A percentile compares a stretch with the other conserved stretches of the same genome.
Evolutionary conservation across 2,797 vertebrate genomes (phyloP).

Genomic region (Morelia viridis): DNA sequence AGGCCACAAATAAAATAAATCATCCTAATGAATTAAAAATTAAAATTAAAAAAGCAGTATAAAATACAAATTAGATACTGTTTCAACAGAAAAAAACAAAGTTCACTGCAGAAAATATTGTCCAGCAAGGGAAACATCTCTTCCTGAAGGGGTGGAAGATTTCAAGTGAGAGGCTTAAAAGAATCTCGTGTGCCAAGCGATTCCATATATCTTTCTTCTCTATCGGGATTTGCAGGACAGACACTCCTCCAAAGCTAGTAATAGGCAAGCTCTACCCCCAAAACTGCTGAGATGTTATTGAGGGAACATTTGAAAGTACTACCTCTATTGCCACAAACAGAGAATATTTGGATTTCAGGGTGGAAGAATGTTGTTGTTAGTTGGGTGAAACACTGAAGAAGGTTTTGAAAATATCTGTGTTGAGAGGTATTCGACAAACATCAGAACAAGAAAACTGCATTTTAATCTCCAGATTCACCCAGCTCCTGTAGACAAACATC

Average conservation of each 20-base stretch:
- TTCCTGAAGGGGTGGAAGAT: too few species aligned
- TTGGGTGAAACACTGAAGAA: background rate
- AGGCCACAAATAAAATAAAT: background rate
- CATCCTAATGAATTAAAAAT: background rate
- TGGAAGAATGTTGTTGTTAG: too few species aligned
- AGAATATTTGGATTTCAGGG: background rate
- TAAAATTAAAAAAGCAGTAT: background rate
- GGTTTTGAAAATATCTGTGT: background rate
- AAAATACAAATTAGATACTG: background rate
- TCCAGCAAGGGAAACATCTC: background rate
- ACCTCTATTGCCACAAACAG: background rate
- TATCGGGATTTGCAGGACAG: too few species aligned
- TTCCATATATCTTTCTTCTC: too few species aligned
- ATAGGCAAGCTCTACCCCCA: background rate
- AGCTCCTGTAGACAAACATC: slow-evolving; percentile 13
- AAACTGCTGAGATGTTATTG: background rate
- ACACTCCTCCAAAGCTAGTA: too few species aligned
- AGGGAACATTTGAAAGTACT: background rate
- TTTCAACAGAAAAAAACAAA: background rate
- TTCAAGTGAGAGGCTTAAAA: too few species aligned
- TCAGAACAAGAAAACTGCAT: slow-evolving; percentile 13
- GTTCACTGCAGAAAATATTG: background rate
- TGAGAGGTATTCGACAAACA: background rate
- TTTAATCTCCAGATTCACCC: slow-evolving; percentile 29
- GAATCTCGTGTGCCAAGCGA: too few species aligned